Percentiles rank a stretch among this genome's conserved stretches.
Evolutionary conservation across 2,888 invertebrate species (phyloP).

Genomic region (Tetramorium bicarinatum): DNA sequence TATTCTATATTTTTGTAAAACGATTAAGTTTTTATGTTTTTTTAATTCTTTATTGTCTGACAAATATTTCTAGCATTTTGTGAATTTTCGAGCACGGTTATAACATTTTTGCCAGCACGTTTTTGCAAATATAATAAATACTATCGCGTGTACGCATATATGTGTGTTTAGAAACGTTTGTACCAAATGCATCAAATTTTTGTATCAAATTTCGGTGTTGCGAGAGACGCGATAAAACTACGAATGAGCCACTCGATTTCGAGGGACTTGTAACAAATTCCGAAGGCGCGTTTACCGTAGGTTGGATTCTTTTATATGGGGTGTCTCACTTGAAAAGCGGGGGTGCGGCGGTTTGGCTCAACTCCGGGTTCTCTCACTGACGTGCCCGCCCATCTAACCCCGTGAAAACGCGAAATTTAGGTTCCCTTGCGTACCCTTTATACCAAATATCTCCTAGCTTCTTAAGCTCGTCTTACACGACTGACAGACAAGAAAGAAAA

Average conservation of each 20-base stretch:
- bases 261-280: conserved; percentile 42
- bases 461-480: background rate
- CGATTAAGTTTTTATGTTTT: background rate
- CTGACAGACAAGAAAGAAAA: background rate
- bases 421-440: background rate
- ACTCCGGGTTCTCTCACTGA: conserved; percentile 4
- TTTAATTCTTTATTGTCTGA: background rate
- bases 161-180: background rate
- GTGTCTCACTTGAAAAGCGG: conserved; percentile 26
- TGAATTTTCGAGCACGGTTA: background rate
- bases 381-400: conserved; percentile 7
- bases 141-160: background rate
- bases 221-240: conserved; percentile 4
- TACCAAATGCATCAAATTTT: conserved; percentile 16
- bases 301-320: conserved; percentile 25
- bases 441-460: conserved; percentile 3
- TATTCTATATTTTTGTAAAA: background rate
- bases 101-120: background rate
- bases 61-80: background rate
- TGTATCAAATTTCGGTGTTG: conserved; percentile 23
- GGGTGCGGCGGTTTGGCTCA: conserved; percentile 7
- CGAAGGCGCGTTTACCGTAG: conserved; percentile 21
- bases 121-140: background rate
- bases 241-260: background rate
- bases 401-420: conserved; percentile 22